Base-by-base conservation (phyloP, 2,888 invertebrate genomes). In the Nemotelus nigrinus region DNA sequence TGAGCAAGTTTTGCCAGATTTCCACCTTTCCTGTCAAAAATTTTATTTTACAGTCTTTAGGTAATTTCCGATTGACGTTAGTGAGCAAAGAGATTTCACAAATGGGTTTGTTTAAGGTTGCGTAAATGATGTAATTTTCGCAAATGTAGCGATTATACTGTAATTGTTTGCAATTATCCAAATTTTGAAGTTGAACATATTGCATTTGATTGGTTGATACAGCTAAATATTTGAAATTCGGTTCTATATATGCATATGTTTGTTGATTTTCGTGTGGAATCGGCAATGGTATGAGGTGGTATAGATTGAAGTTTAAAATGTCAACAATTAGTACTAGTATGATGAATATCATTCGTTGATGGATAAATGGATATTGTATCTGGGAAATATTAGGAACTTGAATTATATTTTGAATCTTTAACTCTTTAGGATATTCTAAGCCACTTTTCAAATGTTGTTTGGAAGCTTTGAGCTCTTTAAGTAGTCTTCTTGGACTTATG, bases 401-500 rank as follows among this genome's bases (percentile, higher is more conserved):
- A 57, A 25, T 57, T 7, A 57, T 57, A 57, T 57, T 57, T 8
- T 2, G n/a, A 57, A 57, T 3, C 25, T 57, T 57, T 57, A 57
- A 8, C 25, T 57, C 57, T 3, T 58, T 41, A 43, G 74, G 58
- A 48, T 48, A 53, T 39, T 3, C 53, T 50, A 39, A 3, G 1
- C 71, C 71, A 71, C 53, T 50, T 57, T 57, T 57, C 10, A 2
- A 3, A 57, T 57, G 10, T 57, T 25, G 25, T 57, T 57, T 8
- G 7, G 57, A 50, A 53, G 53, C 8, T 71, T 50, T 25, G 39
- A 81, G 65, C 76, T 80, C 80, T 6, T 72, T 57, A 25, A 77
- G 45, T 25, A 78, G 64, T 57, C 79, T 75, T 2, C 64, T 67
- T n/a, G 80, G 81, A 53, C 77, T 75, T 43, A 81, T 25, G 25